Evolutionary conservation across 1,140 invertebrate species (phyloP).

Genomic region (Argopecten irradians): DNA sequence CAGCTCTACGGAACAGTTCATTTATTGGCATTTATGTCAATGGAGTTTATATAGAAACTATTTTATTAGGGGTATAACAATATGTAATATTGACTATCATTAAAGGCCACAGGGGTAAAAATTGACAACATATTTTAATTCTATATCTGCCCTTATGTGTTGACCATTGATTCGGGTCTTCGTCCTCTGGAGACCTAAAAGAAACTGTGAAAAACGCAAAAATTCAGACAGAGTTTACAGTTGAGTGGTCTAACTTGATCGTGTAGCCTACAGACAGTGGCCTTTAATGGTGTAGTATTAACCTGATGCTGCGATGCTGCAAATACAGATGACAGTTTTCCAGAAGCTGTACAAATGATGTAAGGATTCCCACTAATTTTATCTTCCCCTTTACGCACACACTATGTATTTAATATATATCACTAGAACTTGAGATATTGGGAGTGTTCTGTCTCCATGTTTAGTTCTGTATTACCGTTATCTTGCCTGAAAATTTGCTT

Average conservation of each 20-base stretch:
- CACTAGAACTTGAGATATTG: neutral
- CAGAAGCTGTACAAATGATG: neutral
- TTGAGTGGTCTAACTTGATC: neutral
- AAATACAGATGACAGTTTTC: neutral
- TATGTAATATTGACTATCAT: too few relatives aligned
- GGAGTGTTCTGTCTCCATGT: too few relatives aligned
- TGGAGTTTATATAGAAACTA: too few relatives aligned
- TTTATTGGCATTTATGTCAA: too few relatives aligned
- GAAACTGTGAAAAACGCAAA: neutral
- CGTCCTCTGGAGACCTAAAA: neutral
- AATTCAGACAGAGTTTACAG: neutral
- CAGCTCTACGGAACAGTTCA: too few relatives aligned
- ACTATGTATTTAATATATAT: neutral
- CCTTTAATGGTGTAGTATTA: neutral
- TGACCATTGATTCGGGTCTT: neutral
- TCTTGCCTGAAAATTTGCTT: too few relatives aligned
- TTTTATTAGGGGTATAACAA: too few relatives aligned
- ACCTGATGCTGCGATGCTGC: neutral
- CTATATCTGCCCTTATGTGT: too few relatives aligned
- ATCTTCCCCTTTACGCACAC: neutral
- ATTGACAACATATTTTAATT: too few relatives aligned
- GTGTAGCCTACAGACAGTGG: neutral
- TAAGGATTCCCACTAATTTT: neutral
- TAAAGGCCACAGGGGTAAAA: too few relatives aligned
- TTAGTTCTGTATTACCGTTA: too few relatives aligned